Evolutionary conservation across 2,797 vertebrate species (phyloP).

Genomic region (Centroberyx gerrardi): DNA sequence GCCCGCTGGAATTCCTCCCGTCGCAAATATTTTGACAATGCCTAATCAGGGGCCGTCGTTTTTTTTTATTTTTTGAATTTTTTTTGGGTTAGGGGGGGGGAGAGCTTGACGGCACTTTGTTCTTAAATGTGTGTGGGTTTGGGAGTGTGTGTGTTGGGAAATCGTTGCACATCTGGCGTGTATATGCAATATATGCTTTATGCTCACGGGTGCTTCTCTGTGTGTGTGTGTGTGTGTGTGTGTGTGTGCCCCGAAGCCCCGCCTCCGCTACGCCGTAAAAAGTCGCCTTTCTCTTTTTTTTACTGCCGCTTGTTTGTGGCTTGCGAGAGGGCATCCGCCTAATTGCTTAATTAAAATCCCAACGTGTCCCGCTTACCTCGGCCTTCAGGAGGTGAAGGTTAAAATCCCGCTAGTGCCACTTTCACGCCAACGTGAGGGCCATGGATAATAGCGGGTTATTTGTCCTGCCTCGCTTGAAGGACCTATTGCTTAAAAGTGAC

Average conservation of each 20-base stretch:
- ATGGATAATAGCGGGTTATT: slow-evolving; percentile 78
- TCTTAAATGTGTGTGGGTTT: neutral
- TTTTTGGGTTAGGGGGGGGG: neutral
- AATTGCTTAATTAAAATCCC: slow-evolving; percentile 82
- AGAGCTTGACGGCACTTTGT: neutral
- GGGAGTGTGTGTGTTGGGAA: neutral
- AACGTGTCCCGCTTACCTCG: slow-evolving; percentile 46
- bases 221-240: slow-evolving; percentile 9
- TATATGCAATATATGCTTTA: no score
- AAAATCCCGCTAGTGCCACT: slow-evolving; percentile 79
- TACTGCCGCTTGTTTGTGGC: slow-evolving; percentile 59
- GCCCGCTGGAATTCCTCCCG: slow-evolving; percentile 79
- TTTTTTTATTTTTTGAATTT: slow-evolving; percentile 37
- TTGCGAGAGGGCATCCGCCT: slow-evolving; percentile 56
- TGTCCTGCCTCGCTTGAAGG: slow-evolving; percentile 70
- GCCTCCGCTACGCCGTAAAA: neutral
- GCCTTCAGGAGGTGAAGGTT: slow-evolving; percentile 74
- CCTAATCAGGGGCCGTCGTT: slow-evolving; percentile 76
- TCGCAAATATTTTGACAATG: slow-evolving; percentile 85
- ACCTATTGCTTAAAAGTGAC: slow-evolving; percentile 69
- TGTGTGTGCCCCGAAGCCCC: neutral
- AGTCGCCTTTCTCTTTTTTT: slow-evolving; percentile 32
- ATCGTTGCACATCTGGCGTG: neutral
- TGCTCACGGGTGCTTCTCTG: neutral
- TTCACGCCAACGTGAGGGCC: slow-evolving; percentile 72